Conservation (phyloP, 1,140 invertebrate genomes). For the Drosophila mauritiana region DNA sequence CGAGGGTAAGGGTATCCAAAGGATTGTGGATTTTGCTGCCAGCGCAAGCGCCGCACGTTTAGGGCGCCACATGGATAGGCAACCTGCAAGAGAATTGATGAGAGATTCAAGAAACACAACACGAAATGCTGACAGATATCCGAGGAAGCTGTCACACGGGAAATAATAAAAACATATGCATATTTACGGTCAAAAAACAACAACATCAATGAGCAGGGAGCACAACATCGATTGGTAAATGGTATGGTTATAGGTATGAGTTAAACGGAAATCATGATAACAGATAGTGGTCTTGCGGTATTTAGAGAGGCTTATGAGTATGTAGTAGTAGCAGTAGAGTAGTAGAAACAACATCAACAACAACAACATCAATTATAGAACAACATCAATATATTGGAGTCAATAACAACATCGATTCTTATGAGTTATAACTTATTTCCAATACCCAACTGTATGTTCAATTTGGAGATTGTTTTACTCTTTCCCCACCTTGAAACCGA, state of each 20-base stretch:
- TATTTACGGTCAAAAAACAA: slow-evolving; percentile 43
- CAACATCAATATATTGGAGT: slow-evolving; percentile 72
- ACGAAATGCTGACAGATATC: slow-evolving; percentile 3
- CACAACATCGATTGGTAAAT: slow-evolving; percentile 43
- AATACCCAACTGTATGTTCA: neutral
- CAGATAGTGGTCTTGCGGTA: slow-evolving; percentile 56
- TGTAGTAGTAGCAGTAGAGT: slow-evolving; percentile 59
- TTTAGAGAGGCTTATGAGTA: slow-evolving; percentile 38
- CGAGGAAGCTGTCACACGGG: slow-evolving; percentile 16
- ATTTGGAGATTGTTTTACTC: neutral
- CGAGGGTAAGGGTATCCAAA: slow-evolving; percentile 7
- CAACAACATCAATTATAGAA: slow-evolving; percentile 80
- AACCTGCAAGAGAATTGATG: slow-evolving; percentile 63
- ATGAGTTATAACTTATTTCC: slow-evolving; percentile 24
- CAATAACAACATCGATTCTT: slow-evolving; percentile 70
- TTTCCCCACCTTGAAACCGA: slow-evolving; percentile 3
- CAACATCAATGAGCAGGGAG: slow-evolving; percentile 57
- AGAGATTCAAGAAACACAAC: slow-evolving; percentile 48
- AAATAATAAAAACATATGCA: slow-evolving; percentile 45
- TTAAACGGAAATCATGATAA: slow-evolving; percentile 51
- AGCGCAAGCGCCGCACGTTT: slow-evolving; percentile 68
- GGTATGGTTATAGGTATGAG: slow-evolving; percentile 18
- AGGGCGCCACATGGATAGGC: slow-evolving; percentile 60
- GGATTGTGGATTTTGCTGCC: slow-evolving; percentile 36
- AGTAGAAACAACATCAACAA: slow-evolving; percentile 77